Evolutionary conservation across 1,140 invertebrate genomes (phyloP), one percentile per base, ranked within the genome.

Genomic region (Lucilia cuprina): DNA sequence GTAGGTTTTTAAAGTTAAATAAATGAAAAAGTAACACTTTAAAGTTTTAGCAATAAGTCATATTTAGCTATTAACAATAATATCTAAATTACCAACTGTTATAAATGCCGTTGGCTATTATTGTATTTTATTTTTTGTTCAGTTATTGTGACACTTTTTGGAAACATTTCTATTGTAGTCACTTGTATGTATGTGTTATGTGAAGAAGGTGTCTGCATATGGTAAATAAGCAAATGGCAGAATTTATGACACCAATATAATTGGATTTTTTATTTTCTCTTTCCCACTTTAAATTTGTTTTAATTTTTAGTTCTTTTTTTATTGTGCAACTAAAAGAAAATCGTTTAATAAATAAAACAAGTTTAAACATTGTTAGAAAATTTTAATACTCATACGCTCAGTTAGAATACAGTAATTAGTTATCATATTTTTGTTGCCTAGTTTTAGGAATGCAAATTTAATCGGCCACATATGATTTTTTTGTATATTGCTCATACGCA

Each of bases 181-280:
- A 17, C 13, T 7, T 55, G 4, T 55, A 55, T 55, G 50, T 55
- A 7, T 55, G 50, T 41, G 35, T 41, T 41, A 5, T 19, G 21
- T 55, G 65, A 10, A n/a, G n/a, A n/a, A n/a, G n/a, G n/a, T n/a
- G n/a, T n/a, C n/a, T n/a, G n/a, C n/a, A n/a, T n/a, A n/a, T n/a
- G n/a, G n/a, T n/a, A n/a, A n/a, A n/a, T n/a, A n/a, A n/a, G n/a
- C n/a, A n/a, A n/a, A 5, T 70, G 19, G 65, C 19, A 70, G n/a
- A 70, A 70, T 70, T 70, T 70, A 70, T 70, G 65, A 70, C 65
- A 70, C n/a, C n/a, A 70, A 70, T 21, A 70, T 70, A 70, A 70
- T 70, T 70, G 65, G 65, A 70, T 70, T 70, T 70, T 70, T 70
- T 70, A 8, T 41, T 41, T 8, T 41, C 35, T 41, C 35, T 41